These are phyloP conservation scores for Drosophila gunungcola DNA, from an alignment of 1,140 invertebrate species.

Conservation along the genomic window DNA sequence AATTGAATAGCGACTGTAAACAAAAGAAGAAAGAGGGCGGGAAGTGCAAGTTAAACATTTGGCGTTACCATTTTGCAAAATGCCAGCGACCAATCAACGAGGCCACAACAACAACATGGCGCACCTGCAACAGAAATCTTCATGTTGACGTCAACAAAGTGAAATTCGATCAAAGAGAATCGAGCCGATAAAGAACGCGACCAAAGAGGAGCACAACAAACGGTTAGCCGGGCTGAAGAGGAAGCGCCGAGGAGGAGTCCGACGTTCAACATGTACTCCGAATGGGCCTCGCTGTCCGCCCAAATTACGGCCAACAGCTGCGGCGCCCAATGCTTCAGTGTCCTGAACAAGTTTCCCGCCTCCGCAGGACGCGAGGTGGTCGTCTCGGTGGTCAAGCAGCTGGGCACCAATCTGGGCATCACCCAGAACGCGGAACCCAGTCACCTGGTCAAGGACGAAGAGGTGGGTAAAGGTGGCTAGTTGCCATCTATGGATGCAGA, in stretches of 20 bases:
- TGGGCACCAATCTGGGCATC: slow-evolving; percentile 91
- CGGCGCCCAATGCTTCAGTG: slow-evolving; percentile 89
- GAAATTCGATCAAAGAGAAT: slow-evolving; percentile 35
- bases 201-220: background rate
- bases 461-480: slow-evolving; percentile 86
- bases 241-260: background rate
- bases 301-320: slow-evolving; percentile 88
- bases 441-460: slow-evolving; percentile 90
- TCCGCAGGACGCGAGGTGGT: slow-evolving; percentile 92
- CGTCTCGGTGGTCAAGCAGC: slow-evolving; percentile 92
- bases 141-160: slow-evolving; percentile 67
- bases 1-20: slow-evolving; percentile 17
- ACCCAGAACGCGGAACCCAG: slow-evolving; percentile 91
- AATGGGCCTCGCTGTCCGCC: slow-evolving; percentile 92
- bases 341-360: slow-evolving; percentile 93
- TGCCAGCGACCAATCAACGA: slow-evolving; percentile 18
- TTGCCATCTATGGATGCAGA: too few relatives aligned
- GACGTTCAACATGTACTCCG: slow-evolving; percentile 89
- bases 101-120: slow-evolving; percentile 44
- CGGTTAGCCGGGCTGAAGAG: background rate
- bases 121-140: slow-evolving; percentile 30
- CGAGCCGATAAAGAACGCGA: background rate
- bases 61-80: slow-evolving; percentile 12
- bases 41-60: slow-evolving; percentile 21
- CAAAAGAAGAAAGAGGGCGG: background rate